phyloP scores from a whole-genome alignment of 2,888 invertebrate genomes.

The Drosophila subquinaria region DNA sequence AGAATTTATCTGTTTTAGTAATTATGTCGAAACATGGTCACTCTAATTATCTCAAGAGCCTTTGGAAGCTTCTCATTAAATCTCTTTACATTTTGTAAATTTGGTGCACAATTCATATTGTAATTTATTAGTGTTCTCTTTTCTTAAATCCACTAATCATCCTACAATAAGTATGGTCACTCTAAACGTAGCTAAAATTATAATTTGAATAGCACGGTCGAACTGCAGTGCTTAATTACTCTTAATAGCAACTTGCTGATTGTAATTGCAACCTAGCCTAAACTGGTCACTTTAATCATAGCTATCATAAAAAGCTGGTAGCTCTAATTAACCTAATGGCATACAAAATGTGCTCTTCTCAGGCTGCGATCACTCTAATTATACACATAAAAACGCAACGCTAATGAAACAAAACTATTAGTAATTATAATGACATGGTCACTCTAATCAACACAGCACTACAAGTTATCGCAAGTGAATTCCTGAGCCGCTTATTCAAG shows the following conservation, averaged over 20 bases:
- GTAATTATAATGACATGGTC: constrained; percentile 9
- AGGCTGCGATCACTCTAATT: constrained; percentile 7
- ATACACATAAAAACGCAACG: background rate
- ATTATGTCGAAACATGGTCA: constrained; percentile 1
- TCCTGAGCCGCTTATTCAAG: constrained; percentile 15
- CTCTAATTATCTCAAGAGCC: background rate
- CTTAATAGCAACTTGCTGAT: background rate
- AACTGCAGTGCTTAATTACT: background rate
- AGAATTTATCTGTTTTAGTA: background rate
- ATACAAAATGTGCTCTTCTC: background rate
- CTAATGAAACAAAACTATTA: constrained; percentile 1
- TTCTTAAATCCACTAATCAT: background rate
- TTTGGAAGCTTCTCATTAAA: background rate
- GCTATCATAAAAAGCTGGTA: constrained; percentile 1
- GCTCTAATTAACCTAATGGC: constrained; percentile 16
- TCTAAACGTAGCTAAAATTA: background rate
- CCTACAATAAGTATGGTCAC: constrained; percentile 7
- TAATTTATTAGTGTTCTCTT: background rate
- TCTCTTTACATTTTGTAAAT: background rate
- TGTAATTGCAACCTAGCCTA: background rate
- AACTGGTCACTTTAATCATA: constrained; percentile 14
- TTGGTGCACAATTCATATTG: background rate
- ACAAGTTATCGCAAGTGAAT: constrained; percentile 3
- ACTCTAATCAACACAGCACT: constrained; percentile 19
- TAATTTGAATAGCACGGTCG: background rate